phyloP scores from a whole-genome alignment of 2,113 vertebrate species.

The Helogale parvula region DNA sequence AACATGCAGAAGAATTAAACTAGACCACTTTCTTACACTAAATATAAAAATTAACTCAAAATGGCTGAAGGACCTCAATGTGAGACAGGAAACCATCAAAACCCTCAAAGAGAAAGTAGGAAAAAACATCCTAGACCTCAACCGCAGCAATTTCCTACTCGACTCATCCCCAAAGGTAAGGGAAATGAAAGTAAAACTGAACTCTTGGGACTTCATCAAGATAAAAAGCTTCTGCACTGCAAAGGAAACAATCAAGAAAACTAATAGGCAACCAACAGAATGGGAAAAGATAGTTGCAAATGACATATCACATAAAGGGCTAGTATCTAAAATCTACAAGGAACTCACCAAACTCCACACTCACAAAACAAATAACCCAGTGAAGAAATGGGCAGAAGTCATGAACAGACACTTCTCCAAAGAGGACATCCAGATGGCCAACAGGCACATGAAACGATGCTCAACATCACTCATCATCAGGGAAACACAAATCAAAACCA shows the following conservation, averaged over 20 bases:
- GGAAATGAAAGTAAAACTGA: not conserved
- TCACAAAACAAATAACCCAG: not conserved
- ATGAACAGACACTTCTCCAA: not conserved
- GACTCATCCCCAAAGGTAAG: not conserved
- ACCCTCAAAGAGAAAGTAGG: not conserved
- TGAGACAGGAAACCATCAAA: not conserved
- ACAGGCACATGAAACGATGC: not conserved
- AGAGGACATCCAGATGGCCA: not conserved
- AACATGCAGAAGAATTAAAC: no score
- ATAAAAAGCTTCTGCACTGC: not conserved
- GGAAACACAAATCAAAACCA: not conserved
- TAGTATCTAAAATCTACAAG: not conserved
- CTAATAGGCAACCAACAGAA: not conserved
- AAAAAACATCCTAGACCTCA: not conserved
- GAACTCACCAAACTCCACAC: not conserved
- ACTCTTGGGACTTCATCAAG: not conserved
- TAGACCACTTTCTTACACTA: no score
- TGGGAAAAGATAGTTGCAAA: not conserved
- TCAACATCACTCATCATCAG: not conserved
- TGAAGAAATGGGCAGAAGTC: not conserved
- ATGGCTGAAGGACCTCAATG: no score
- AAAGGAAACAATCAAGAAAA: not conserved
- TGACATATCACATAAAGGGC: not conserved
- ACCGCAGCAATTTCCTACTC: not conserved
- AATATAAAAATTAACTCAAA: no score